Evolutionary conservation across 2,888 invertebrate species (phyloP).

Genomic region (Lepidonotus clava): DNA sequence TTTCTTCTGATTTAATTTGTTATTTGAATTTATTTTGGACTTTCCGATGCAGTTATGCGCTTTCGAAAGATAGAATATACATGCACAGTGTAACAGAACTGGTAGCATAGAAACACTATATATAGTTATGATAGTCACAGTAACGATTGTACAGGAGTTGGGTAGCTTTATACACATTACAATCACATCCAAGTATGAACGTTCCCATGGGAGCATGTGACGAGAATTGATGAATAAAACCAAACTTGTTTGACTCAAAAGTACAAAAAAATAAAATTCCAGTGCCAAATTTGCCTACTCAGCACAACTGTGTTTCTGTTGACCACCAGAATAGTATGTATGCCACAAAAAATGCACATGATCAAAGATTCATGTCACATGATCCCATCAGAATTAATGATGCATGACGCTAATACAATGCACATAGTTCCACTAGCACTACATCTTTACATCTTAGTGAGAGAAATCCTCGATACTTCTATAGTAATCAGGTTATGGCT

Average conservation of each 20-base stretch:
- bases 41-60: too few species aligned
- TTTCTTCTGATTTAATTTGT: too few species aligned
- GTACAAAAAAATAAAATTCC: too few species aligned
- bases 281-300: too few species aligned
- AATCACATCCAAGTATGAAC: neutral
- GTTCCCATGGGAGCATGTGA: neutral
- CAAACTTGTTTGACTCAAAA: too few species aligned
- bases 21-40: too few species aligned
- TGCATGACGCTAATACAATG: neutral
- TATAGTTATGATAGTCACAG: conserved; percentile 10
- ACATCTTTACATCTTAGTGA: neutral
- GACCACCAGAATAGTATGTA: too few species aligned
- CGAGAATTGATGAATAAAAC: neutral
- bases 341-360: neutral
- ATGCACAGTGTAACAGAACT: conserved; percentile 9
- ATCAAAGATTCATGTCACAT: conserved; percentile 4
- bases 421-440: neutral
- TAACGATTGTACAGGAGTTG: conserved; percentile 18
- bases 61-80: too few species aligned
- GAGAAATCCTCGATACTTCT: neutral
- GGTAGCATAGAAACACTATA: conserved; percentile 24
- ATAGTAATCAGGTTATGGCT: neutral
- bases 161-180: conserved; percentile 22
- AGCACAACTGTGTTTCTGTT: too few species aligned
- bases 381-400: conserved; percentile 19